These are phyloP conservation scores for Bombyx huttoni DNA, from an alignment of 2,888 invertebrate genomes.

Conservation along the genomic window DNA sequence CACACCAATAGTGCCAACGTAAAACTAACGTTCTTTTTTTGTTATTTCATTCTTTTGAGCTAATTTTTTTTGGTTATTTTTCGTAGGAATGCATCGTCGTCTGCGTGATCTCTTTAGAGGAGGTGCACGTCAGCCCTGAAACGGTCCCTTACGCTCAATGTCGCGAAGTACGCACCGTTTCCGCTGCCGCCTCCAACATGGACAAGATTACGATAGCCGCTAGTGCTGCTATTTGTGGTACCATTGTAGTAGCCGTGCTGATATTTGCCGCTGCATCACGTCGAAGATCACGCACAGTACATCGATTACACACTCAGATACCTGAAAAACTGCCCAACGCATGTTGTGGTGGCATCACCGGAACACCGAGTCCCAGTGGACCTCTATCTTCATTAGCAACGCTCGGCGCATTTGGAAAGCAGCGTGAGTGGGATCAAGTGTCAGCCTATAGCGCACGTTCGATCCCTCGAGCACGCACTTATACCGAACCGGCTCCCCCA, in stretches of 20 bases:
- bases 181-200: constrained; percentile 89
- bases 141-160: constrained; percentile 90
- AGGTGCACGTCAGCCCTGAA: constrained; percentile 88
- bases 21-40: too few relatives aligned
- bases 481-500: constrained; percentile 72
- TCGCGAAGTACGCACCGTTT: constrained; percentile 89
- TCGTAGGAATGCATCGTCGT: constrained; percentile 91
- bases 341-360: constrained; percentile 80
- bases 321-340: constrained; percentile 82
- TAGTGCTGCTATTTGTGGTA: constrained; percentile 93
- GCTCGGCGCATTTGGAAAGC: constrained; percentile 86
- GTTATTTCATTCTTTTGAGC: too few relatives aligned
- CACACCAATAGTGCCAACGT: too few relatives aligned
- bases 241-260: constrained; percentile 91
- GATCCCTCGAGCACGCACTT: constrained; percentile 89
- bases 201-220: constrained; percentile 96
- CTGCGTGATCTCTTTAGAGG: constrained; percentile 92
- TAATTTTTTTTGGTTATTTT: constrained; percentile 11
- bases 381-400: constrained; percentile 87
- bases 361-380: constrained; percentile 84
- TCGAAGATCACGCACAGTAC: constrained; percentile 83
- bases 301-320: constrained; percentile 78
- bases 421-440: constrained; percentile 81
- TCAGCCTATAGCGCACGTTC: constrained; percentile 93
- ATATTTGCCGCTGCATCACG: constrained; percentile 91